Conservation (phyloP, 2,888 invertebrate species). For the Bursaphelenchus okinawaensis region DNA sequence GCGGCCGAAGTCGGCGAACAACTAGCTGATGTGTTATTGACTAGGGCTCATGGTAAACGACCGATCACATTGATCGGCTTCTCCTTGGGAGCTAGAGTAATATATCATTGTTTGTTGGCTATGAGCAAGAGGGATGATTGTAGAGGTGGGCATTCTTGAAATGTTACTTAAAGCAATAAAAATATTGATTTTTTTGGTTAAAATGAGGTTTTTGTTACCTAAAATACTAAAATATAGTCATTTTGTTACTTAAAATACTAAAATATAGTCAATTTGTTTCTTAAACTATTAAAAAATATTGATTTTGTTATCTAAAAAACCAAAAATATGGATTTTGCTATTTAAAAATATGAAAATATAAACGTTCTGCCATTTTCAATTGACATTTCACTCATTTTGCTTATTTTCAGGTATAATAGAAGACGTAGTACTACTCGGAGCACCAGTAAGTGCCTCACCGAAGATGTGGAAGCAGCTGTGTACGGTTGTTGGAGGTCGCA, state of each 20-base stretch:
- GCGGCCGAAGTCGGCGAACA: slow-evolving; percentile 66
- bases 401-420: slow-evolving; percentile 65
- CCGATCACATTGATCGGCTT: slow-evolving; percentile 68
- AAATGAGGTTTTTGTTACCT: too few species aligned
- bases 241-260: too few species aligned
- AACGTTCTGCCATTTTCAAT: too few species aligned
- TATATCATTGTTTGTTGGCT: slow-evolving; percentile 67
- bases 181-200: too few species aligned
- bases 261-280: too few species aligned
- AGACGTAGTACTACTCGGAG: slow-evolving; percentile 67
- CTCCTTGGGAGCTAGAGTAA: slow-evolving; percentile 68
- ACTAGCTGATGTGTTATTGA: slow-evolving; percentile 66
- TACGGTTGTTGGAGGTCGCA: slow-evolving; percentile 66
- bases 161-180: too few species aligned
- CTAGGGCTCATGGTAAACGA: slow-evolving; percentile 66
- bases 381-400: too few species aligned
- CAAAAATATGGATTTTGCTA: neutral
- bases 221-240: too few species aligned
- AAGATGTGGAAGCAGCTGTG: slow-evolving; percentile 62
- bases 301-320: too few species aligned
- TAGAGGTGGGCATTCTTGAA: slow-evolving; percentile 32
- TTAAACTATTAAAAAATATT: too few species aligned
- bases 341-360: too few species aligned
- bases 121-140: slow-evolving; percentile 58
- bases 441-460: slow-evolving; percentile 65